phyloP scores from a whole-genome alignment of 2,113 vertebrate species.

The Morone chrysops region DNA sequence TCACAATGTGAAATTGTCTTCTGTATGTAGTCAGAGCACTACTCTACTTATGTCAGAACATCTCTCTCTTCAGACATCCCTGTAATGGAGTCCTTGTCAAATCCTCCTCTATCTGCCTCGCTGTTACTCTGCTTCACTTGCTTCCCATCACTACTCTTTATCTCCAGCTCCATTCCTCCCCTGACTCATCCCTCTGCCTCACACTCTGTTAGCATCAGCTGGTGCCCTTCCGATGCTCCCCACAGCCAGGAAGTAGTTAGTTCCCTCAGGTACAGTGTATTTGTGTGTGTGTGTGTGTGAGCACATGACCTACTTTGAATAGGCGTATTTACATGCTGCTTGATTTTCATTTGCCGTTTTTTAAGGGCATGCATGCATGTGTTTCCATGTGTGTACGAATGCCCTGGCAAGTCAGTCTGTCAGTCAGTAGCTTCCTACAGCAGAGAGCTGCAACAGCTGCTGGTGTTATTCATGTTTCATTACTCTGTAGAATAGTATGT shows the following conservation, averaged over 20 bases:
- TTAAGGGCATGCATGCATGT: constrained; percentile 25
- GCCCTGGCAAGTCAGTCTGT: constrained; percentile 27
- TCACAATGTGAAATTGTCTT: not conserved
- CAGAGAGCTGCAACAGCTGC: constrained; percentile 36
- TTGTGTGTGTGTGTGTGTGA: constrained; percentile 19
- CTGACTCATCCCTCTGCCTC: constrained; percentile 29
- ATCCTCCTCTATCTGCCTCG: not conserved
- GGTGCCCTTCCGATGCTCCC: constrained; percentile 24
- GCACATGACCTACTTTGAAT: constrained; percentile 51
- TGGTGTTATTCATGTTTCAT: constrained; percentile 43
- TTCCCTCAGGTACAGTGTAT: constrained; percentile 49
- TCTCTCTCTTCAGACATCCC: not conserved
- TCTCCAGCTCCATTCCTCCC: constrained; percentile 75
- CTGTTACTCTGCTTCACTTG: not conserved
- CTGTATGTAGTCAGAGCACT: not conserved
- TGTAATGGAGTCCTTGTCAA: not conserved
- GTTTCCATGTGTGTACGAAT: constrained; percentile 15
- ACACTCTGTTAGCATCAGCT: constrained; percentile 46
- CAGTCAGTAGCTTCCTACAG: constrained; percentile 30
- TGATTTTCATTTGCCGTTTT: constrained; percentile 74
- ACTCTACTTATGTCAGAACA: not conserved
- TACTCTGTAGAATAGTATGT: constrained; percentile 36
- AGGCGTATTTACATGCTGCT: constrained; percentile 60
- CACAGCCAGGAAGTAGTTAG: constrained; percentile 49
- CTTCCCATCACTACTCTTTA: constrained; percentile 15